phyloP scores from a whole-genome alignment of 2,113 vertebrate genomes.

The Salvelinus sp. region DNA sequence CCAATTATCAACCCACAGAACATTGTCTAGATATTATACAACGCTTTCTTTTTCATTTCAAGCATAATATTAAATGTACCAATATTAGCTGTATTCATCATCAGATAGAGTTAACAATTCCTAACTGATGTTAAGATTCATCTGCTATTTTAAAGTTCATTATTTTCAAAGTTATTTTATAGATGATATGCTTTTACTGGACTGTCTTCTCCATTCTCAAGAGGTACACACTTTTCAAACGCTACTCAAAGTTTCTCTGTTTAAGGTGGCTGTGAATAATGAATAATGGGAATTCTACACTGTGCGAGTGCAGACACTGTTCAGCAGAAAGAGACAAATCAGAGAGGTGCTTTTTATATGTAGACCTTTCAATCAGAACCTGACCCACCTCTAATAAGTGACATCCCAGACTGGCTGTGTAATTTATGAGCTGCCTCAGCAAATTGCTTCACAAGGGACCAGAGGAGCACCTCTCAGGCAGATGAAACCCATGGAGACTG shows the following conservation, averaged over 20 bases:
- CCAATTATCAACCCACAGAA: too few species aligned
- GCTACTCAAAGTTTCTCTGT: neutral
- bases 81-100: too few species aligned
- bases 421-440: slow-evolving; percentile 68
- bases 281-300: slow-evolving; percentile 52
- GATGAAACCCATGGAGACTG: slow-evolving; percentile 44
- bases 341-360: slow-evolving; percentile 62
- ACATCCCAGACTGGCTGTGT: slow-evolving; percentile 50
- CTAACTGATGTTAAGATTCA: too few species aligned
- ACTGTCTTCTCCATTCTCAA: neutral
- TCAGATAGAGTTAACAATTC: neutral
- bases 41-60: too few species aligned
- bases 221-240: neutral
- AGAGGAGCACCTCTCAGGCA: slow-evolving; percentile 27
- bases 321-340: slow-evolving; percentile 54
- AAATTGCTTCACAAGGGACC: slow-evolving; percentile 72
- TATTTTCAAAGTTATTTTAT: too few species aligned
- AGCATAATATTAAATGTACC: too few species aligned
- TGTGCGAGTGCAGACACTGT: slow-evolving; percentile 34
- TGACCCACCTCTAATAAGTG: slow-evolving; percentile 67
- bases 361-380: slow-evolving; percentile 63
- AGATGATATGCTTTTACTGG: too few species aligned
- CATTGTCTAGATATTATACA: too few species aligned
- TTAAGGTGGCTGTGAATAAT: slow-evolving; percentile 34
- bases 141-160: too few species aligned